Base-by-base conservation (phyloP, 1,140 invertebrate species). In the Caenorhabditis tropicalis region DNA sequence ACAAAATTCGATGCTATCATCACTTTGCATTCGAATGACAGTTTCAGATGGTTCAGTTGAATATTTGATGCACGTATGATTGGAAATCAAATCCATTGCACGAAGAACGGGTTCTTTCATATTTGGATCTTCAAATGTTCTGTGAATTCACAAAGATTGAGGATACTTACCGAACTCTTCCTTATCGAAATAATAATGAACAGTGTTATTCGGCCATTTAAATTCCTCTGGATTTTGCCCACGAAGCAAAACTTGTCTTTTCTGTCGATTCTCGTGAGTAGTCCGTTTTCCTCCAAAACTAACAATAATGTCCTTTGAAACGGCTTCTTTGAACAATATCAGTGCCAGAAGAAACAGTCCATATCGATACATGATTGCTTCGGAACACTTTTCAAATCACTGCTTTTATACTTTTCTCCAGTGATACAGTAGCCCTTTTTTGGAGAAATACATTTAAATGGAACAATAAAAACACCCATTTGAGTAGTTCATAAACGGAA, bases 61-160 rank as follows among this genome's bases (percentile, higher is more conserved):
- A 31, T 33, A 65, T 36, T 65, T 65, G 31, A 65, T 65, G 58
- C 58, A 65, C 9, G 58, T 65, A 36, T 65, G 58, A 36, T 21
- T 33, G 31, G 58, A 65, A 1, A 65, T 6, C 31, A 65, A 2
- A 33, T 65, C 29, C 58, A 65, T 65, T 16, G 58, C 58, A 33
- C 10, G 58, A 36, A 65, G 58, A 0, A 65, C 19, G 3, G 58
- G 5, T 36, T 65, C 58, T 36, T 33, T 6, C 58, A 65, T n/a
- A 27, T 15, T 27, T 15, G 19, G 7, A 33, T 65, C 58, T 65
- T 10, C 7, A 65, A 33, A 29, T 7, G 12, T 27, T 33, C 7
- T 27, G 4, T 27, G 0, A 29, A 27, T 27, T 5, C 10, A 27
- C 27, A 56, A 27, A 10, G 9, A 24, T n/a, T 10, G 9, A 15